A percentile compares a stretch with the other conserved stretches of the same genome.
Evolutionary conservation across 2,797 vertebrate species (phyloP).

Genomic region (Scarus forsteni): DNA sequence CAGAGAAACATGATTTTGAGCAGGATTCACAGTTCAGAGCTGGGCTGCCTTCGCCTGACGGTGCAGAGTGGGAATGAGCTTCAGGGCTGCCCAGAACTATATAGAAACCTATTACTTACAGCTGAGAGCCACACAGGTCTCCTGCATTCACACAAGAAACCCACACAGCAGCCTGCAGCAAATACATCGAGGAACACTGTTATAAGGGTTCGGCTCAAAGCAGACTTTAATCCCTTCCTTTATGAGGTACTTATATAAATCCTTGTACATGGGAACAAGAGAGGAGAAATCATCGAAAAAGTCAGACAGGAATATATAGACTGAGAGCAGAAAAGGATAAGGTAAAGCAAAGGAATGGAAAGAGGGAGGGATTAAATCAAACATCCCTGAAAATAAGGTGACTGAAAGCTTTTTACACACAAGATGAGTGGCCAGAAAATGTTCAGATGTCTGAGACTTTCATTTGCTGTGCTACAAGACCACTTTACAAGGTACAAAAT

Average conservation of each 20-base stretch:
- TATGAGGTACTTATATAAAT: conserved; percentile 35
- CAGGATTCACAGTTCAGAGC: conserved; percentile 20
- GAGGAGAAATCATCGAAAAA: not conserved
- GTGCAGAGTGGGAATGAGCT: conserved; percentile 53
- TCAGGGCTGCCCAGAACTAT: conserved; percentile 65
- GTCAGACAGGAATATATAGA: too few relatives aligned
- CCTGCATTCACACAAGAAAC: conserved; percentile 41
- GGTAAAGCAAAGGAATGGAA: conserved; percentile 12
- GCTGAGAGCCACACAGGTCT: conserved; percentile 66
- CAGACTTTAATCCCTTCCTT: conserved; percentile 41
- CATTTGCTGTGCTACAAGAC: conserved; percentile 70
- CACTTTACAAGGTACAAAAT: conserved; percentile 70
- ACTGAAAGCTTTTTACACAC: conserved; percentile 74
- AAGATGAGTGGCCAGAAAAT: conserved; percentile 69
- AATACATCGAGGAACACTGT: conserved; percentile 22
- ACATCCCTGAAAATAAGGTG: conserved; percentile 76
- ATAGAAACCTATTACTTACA: conserved; percentile 77
- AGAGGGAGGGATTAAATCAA: conserved; percentile 22
- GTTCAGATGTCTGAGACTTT: conserved; percentile 78
- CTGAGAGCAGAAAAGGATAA: conserved; percentile 7
- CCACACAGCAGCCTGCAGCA: conserved; percentile 21
- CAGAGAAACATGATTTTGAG: conserved; percentile 8
- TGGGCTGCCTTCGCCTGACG: conserved; percentile 43
- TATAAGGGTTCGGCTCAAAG: not conserved
- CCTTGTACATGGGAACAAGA: not conserved